Evolutionary conservation across 2,888 invertebrate species (phyloP).

Genomic region (Aleiodes testaceus): DNA sequence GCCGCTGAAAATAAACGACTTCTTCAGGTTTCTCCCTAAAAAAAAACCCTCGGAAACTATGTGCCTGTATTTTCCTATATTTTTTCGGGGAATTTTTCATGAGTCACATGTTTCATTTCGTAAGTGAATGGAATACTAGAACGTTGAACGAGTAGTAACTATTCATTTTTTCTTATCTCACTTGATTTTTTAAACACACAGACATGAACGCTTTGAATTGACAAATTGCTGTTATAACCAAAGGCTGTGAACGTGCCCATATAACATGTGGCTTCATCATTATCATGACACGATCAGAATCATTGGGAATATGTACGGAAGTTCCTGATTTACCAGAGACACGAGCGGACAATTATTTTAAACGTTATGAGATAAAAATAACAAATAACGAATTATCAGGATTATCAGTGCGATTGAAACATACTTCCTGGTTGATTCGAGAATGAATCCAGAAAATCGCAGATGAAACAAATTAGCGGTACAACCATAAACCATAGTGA

Average conservation of each 20-base stretch:
- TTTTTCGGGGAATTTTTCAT: slow-evolving; percentile 13
- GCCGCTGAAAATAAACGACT: slow-evolving; percentile 33
- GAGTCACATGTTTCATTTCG: slow-evolving; percentile 33
- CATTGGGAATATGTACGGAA: slow-evolving; percentile 60
- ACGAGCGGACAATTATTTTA: slow-evolving; percentile 35
- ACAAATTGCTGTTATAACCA: slow-evolving; percentile 34
- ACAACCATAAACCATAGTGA: background rate
- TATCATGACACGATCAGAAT: slow-evolving; percentile 33
- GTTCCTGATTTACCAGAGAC: slow-evolving; percentile 61
- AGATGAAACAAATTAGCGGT: too few relatives aligned
- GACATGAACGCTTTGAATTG: slow-evolving; percentile 27
- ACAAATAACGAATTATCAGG: background rate
- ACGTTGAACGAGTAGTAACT: slow-evolving; percentile 3
- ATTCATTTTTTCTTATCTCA: background rate
- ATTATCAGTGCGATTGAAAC: background rate
- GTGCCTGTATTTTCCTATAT: background rate
- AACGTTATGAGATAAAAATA: background rate
- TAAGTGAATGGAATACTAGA: slow-evolving; percentile 3
- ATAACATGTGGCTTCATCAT: slow-evolving; percentile 8
- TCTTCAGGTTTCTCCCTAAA: background rate
- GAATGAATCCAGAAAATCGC: too few relatives aligned
- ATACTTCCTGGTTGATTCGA: background rate
- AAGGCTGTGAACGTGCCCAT: background rate
- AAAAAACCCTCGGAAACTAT: background rate
- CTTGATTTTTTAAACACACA: background rate